Evolutionary conservation across 2,113 vertebrate genomes (phyloP).

Genomic region (Corapipo altera): DNA sequence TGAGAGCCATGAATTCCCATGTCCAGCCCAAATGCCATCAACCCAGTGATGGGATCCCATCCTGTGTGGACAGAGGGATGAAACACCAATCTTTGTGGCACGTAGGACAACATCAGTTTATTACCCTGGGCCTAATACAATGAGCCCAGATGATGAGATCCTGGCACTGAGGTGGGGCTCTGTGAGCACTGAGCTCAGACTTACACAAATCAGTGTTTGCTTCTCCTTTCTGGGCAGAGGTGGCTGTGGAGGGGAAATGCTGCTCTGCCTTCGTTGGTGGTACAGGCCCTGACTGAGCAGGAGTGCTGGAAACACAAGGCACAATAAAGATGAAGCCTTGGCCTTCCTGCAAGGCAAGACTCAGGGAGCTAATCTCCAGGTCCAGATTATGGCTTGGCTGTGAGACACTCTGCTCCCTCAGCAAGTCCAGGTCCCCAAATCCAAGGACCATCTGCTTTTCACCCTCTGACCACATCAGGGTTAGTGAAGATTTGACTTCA

Average conservation of each 20-base stretch:
- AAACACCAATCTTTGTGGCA: background rate
- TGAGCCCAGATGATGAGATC: background rate
- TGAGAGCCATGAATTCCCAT: rapidly evolving
- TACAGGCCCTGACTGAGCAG: background rate
- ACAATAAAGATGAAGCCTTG: background rate
- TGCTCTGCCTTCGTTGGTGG: background rate
- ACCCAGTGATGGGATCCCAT: background rate
- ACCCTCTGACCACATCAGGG: background rate
- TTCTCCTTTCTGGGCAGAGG: background rate
- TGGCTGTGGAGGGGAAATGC: background rate
- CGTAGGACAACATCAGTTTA: background rate
- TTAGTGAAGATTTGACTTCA: background rate
- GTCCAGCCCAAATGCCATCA: background rate
- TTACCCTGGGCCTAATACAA: background rate
- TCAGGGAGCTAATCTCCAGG: background rate
- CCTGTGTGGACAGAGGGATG: background rate
- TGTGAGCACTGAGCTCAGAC: background rate
- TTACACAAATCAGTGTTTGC: background rate
- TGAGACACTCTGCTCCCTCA: background rate
- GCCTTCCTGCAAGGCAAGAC: background rate
- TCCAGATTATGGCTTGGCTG: background rate
- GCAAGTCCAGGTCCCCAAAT: background rate
- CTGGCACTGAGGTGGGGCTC: background rate
- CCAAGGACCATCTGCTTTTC: background rate
- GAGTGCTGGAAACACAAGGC: background rate